Evolutionary conservation across 2,888 invertebrate species (phyloP), one percentile per base, ranked within the genome.

Genomic region (Serrognathus titanus): DNA sequence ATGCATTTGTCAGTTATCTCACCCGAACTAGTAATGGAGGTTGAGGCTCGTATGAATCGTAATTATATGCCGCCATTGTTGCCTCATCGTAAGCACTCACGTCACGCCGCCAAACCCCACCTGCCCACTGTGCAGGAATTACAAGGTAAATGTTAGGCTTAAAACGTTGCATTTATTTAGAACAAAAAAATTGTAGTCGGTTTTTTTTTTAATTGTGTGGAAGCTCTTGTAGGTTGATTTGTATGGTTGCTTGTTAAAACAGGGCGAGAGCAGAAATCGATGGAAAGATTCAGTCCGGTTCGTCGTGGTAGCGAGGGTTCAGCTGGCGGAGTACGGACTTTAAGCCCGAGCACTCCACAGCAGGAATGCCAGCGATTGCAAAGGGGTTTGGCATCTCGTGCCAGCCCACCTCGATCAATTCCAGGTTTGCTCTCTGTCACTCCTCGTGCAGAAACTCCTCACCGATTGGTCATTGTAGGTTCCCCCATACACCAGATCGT

Each of bases 281-380:
- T 85, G 43, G 93, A 93, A 74, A 79, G 95, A 13, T 96, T 92
- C 75, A 94, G 94, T 61, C 96, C 95, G 0, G 94, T 95, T 10
- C 83, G 97, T 1, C 82, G 96, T 62, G 94, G 94, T 7, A 91
- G 90, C 59, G 96, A 96, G 74, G 90, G 91, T 46, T 86, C 75
- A 0, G 71, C 74, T 4, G 55, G 80, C 75, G 73, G 81, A 81
- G 64, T 79, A 80, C 45, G 86, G 69, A 70, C 81, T 76, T 51
- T 84, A 80, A 58, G 83, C 80, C 75, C 85, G 82, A 80, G 85
- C 60, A 82, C 85, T 8, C 84, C 91, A 1, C 85, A 91, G 55
- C 86, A 90, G 53, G 92, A 93, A 73, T 90, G 90, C 70, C 90
- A 91, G 62, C 86, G 90, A 67, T 72, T 93, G 48, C 92, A 85